Conservation (phyloP, 2,113 vertebrate species). For the Oxyruncus cristatus region DNA sequence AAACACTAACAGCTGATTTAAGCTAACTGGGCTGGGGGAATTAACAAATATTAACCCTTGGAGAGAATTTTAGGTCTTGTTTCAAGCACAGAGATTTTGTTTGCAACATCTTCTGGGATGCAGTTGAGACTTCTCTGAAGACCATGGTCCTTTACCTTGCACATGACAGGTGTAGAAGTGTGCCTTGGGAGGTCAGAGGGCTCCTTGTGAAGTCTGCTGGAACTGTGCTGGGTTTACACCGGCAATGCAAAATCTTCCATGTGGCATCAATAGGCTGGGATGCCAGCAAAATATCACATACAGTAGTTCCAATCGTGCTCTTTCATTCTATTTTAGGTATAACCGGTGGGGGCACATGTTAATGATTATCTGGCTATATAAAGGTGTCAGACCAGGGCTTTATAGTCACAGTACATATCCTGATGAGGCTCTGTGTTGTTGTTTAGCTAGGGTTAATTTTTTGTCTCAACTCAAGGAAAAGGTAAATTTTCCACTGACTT, state of each 20-base stretch:
- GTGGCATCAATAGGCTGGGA: background rate
- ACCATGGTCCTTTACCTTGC: background rate
- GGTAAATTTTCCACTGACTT: background rate
- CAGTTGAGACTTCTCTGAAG: background rate
- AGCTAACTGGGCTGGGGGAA: background rate
- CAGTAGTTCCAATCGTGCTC: background rate
- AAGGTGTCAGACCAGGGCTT: background rate
- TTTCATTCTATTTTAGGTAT: background rate
- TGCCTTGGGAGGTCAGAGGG: background rate
- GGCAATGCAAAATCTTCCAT: background rate
- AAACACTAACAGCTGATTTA: background rate
- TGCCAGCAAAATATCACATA: background rate
- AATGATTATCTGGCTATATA: background rate
- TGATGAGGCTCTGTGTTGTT: background rate
- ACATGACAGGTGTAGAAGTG: background rate
- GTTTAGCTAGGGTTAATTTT: background rate
- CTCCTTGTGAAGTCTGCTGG: background rate
- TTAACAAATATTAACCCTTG: background rate
- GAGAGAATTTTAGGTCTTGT: background rate
- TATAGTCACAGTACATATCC: background rate
- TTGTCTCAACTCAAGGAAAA: background rate
- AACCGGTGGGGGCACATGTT: background rate
- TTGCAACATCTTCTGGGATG: background rate
- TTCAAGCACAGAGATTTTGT: background rate
- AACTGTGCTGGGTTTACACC: background rate